Percentiles rank a stretch among this genome's conserved stretches.
Conservation (phyloP, 1,140 invertebrate genomes). For the Wasmannia auropunctata region DNA sequence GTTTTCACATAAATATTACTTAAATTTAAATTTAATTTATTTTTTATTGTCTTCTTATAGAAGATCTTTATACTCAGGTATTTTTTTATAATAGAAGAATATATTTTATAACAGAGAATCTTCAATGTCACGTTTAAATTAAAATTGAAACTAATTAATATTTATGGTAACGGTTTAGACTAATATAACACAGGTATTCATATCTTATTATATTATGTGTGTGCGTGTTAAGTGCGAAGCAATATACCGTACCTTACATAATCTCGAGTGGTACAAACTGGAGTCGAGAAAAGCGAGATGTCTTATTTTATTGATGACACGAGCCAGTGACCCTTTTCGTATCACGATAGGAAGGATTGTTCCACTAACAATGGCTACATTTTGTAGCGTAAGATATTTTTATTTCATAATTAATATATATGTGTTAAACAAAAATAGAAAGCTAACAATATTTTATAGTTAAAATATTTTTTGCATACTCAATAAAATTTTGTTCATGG, state of each 20-base stretch:
- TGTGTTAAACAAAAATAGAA: not conserved
- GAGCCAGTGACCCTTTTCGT: not conserved
- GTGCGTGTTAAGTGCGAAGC: slow-evolving; percentile 1
- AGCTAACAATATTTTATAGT: not conserved
- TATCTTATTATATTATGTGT: not conserved
- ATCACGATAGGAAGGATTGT: not conserved
- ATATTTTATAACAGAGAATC: too few species aligned
- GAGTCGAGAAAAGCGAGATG: not conserved
- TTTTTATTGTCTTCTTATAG: not conserved
- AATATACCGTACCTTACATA: not conserved
- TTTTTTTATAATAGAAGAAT: not conserved
- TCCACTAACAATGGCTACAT: slow-evolving; percentile 13
- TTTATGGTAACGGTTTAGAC: not conserved
- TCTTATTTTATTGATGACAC: slow-evolving; percentile 25
- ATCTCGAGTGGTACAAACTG: slow-evolving; percentile 11
- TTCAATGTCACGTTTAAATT: not conserved
- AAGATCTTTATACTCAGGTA: not conserved
- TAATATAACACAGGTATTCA: not conserved
- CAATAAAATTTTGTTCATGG: not conserved
- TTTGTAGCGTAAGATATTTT: slow-evolving; percentile 15
- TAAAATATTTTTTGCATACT: not conserved
- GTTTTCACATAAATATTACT: not conserved
- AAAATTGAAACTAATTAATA: not conserved
- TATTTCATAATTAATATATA: not conserved
- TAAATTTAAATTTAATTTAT: not conserved